Evolutionary conservation across 2,888 invertebrate species (phyloP).

Genomic region (Charanyca ferruginea): DNA sequence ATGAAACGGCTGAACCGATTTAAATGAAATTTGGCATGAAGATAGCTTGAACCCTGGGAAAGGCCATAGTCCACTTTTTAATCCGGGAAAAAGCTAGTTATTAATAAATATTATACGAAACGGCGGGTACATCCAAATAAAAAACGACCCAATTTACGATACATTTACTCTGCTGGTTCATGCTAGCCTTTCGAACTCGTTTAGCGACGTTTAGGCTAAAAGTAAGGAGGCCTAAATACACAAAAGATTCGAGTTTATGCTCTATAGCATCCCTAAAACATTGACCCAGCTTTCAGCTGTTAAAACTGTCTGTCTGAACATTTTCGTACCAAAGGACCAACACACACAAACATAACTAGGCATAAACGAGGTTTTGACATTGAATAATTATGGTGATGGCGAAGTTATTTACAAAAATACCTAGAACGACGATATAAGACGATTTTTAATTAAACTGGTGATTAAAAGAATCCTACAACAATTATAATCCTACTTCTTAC

Average conservation of each 20-base stretch:
- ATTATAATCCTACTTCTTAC: too few species aligned
- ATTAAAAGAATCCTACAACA: neutral
- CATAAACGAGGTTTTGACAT: neutral
- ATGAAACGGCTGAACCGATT: too few species aligned
- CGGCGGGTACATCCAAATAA: too few species aligned
- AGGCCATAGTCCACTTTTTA: too few species aligned
- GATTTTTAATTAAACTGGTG: conserved; percentile 1
- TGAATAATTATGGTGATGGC: conserved; percentile 4
- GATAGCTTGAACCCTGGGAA: too few species aligned
- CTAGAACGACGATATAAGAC: neutral
- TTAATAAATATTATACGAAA: too few species aligned
- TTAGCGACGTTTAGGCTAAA: neutral
- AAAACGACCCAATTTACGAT: too few species aligned
- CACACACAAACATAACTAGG: neutral
- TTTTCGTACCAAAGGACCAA: conserved; percentile 1
- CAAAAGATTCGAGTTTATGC: conserved; percentile 1
- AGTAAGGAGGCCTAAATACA: conserved; percentile 42
- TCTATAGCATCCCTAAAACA: conserved; percentile 6
- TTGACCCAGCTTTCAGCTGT: conserved; percentile 23
- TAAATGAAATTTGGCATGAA: too few species aligned
- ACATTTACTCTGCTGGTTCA: too few species aligned
- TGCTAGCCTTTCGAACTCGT: neutral
- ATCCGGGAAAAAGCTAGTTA: too few species aligned
- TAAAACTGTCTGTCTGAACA: conserved; percentile 22
- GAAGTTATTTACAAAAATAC: neutral